Base-by-base conservation (phyloP, 2,797 vertebrate genomes). In the Botia kubotai region DNA sequence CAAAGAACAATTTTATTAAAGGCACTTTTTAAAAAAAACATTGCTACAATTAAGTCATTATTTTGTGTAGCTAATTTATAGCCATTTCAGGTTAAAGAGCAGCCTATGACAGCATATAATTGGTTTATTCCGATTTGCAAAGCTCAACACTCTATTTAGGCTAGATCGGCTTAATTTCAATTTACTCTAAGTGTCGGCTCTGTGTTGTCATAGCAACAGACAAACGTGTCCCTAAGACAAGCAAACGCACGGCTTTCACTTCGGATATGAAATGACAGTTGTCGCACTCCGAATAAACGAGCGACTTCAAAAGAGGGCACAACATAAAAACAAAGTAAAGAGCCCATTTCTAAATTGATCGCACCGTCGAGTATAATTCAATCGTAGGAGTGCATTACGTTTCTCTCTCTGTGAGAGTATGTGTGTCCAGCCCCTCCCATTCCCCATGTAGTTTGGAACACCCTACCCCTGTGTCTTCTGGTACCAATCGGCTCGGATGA, bases 391-490 rank as follows among this genome's bases (percentile, higher is more conserved):
- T 17, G 21, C 13, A 50, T 23, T 2, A 17, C 23, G 10, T 39
- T 23, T 36, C 11, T 16, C 10, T 2, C 33, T 39, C 17, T 69
- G 36, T 26, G 7, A 6, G 6, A 63, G 50, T 8, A 11, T 36
- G 53, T 3, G 4, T 3, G 4, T 70, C 50, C 39, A 52, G 29
- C 36, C 29, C 29, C 19, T 57, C 50, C 50, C 19, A 43, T 26
- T 52, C 52, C 13, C 55, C 23, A 19, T 36, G 19, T 43, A 14
- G 65, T 7, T 62, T 7, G 17, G 23, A 23, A 46, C 12, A 14
- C 50, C 95, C 81, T 85, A 99, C 97, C 98, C 98, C 85, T 99
- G 98, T 53, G 97, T 97, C 89, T 99, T 99, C 94, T 99, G 98
- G 88, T 98, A 95, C 98, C 98, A 99, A 88, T 99, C 98, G 0